Base-by-base conservation (phyloP, 2,888 invertebrate species). In the Volucella zonaria region DNA sequence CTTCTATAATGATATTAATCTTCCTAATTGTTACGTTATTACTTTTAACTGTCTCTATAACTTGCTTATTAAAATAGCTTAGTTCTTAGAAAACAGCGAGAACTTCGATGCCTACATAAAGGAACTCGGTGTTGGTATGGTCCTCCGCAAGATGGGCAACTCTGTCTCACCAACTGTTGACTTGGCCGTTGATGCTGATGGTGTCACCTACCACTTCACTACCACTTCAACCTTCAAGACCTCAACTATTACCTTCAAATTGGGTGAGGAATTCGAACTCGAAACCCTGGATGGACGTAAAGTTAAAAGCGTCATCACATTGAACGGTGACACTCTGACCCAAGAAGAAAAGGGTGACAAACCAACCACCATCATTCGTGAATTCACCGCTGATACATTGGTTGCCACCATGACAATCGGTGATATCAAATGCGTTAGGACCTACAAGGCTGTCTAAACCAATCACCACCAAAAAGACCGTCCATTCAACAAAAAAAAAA, bases 211-310 rank as follows among this genome's bases (percentile, higher is more conserved):
- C n/a, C n/a, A n/a, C n/a, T n/a, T n/a, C n/a, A n/a, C n/a, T n/a
- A n/a, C n/a, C n/a, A n/a, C n/a, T n/a, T n/a, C n/a, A n/a, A n/a
- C n/a, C n/a, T n/a, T n/a, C n/a, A n/a, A n/a, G n/a, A n/a, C n/a
- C n/a, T n/a, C n/a, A n/a, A n/a, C n/a, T n/a, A n/a, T n/a, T n/a
- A n/a, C n/a, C n/a, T n/a, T n/a, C n/a, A n/a, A n/a, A n/a, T n/a
- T n/a, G n/a, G n/a, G n/a, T n/a, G n/a, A n/a, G 87, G 97, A 97
- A 91, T 97, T 98, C 92, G 96, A 97, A 43, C 97, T 98, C 92
- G 96, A 96, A 88, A 97, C 98, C 14, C 94, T 96, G 87, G 98
- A 98, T 91, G 97, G 98, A 38, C 95, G 97, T 85, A 96, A 96
- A 92, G 97, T 97, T 74, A 94, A 92, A 88, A 89, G 91, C 83